Base-by-base conservation (phyloP, 2,113 vertebrate genomes). In the Polypterus senegalus region DNA sequence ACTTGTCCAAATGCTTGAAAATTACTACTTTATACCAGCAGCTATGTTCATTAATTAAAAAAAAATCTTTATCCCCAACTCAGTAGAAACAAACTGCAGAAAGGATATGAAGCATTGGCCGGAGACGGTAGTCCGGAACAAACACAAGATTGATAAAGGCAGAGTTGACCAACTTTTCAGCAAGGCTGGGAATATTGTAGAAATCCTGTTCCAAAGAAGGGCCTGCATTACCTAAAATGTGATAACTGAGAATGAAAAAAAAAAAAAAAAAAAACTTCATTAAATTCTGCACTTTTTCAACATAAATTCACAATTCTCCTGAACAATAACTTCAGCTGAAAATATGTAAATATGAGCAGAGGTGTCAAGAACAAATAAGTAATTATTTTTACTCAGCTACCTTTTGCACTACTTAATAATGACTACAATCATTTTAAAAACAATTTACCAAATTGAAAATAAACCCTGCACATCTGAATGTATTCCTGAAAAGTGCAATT, bases 21-120 rank as follows among this genome's bases (percentile, higher is more conserved):
- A 27, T 27, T 27, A 27, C 27, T 27, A 2, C 27, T 27, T 27
- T 27, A 27, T 27, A 27, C 27, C 27, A 27, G 27, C 27, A 54
- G 10, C 3, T 10, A 9, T 61, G 8, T 46, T 11, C 11, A 44
- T 7, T 10, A 43, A 27, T 27, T 27, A 52, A 44, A 49, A 52
- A 46, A 48, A 27, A 27, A 27, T 27, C 27, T 27, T 27, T 27
- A 27, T 27, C 27, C 27, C 27, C 27, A 27, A 27, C 27, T 27
- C 27, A 27, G 27, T 27, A 8, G 51, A n/a, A 57, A 7, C 10
- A 43, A 49, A 2, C 46, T 7, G 45, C 5, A 6, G 59, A 65
- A 86, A 97, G 92, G 95, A 98, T 98, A 98, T 89, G 90, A 76
- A 98, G 84, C 79, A 98, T 83, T 48, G 91, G 83, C 7, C 93